Conservation (phyloP, 2,888 invertebrate genomes). For the Rhagonycha fulva region DNA sequence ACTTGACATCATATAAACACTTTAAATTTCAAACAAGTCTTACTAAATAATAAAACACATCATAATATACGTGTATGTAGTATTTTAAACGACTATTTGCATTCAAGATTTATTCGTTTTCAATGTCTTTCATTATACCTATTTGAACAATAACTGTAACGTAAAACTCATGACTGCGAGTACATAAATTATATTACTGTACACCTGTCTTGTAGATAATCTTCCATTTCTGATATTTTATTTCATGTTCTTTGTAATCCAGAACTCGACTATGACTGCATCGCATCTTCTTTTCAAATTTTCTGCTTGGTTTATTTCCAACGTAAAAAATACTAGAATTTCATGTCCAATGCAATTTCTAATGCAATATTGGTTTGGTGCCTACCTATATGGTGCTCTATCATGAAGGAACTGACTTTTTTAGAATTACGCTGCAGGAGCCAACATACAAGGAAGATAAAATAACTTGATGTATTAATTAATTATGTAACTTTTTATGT, state of each 20-base stretch:
- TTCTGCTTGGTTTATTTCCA: background rate
- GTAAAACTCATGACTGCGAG: conserved; percentile 17
- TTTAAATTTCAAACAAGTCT: background rate
- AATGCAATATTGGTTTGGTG: background rate
- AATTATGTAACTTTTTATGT: background rate
- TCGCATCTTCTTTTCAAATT: conserved; percentile 2
- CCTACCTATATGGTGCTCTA: background rate
- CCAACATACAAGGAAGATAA: background rate
- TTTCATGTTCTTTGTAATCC: conserved; percentile 14
- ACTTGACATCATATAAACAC: background rate
- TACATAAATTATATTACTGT: conserved; percentile 26
- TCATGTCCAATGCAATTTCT: background rate
- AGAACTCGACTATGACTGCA: background rate
- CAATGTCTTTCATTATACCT: conserved; percentile 16
- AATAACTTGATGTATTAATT: background rate
- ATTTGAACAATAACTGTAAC: conserved; percentile 27
- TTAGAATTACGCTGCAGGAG: background rate
- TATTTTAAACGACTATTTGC: background rate
- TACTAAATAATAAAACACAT: background rate
- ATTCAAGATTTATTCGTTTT: conserved; percentile 14
- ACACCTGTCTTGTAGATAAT: conserved; percentile 19
- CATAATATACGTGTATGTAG: background rate
- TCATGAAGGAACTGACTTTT: background rate
- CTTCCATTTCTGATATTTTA: conserved; percentile 24
- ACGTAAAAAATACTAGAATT: background rate